Percentiles rank a stretch among this genome's conserved stretches.
These are phyloP conservation scores for Erannis defoliaria DNA, from an alignment of 2,888 invertebrate genomes.

Conservation along the genomic window DNA sequence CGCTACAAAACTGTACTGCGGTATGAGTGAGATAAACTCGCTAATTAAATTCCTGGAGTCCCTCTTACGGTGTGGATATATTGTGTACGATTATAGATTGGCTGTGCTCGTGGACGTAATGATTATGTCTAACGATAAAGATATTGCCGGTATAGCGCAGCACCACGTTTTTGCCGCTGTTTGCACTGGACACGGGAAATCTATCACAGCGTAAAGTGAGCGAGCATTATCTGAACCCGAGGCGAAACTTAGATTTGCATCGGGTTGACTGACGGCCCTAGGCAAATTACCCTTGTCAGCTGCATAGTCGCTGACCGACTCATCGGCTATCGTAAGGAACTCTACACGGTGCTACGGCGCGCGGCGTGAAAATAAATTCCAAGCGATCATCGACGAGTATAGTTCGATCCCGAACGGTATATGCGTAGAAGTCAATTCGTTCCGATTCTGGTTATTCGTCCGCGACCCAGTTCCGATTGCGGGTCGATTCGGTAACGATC, in stretches of 20 bases:
- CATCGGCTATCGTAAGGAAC: conserved; percentile 31
- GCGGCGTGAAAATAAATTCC: conserved; percentile 39
- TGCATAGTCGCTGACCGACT: conserved; percentile 30
- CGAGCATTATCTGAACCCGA: conserved; percentile 50
- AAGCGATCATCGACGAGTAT: conserved; percentile 32
- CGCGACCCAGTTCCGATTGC: conserved; percentile 59
- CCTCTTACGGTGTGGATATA: conserved; percentile 24
- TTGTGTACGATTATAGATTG: conserved; percentile 24
- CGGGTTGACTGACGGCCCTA: conserved; percentile 27
- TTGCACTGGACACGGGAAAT: conserved; percentile 64
- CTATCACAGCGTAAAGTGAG: conserved; percentile 64
- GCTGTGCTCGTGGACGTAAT: conserved; percentile 24
- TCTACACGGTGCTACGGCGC: no score
- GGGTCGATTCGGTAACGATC: conserved; percentile 59
- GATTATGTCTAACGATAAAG: conserved; percentile 38
- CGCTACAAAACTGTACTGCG: conserved; percentile 27
- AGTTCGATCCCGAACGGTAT: conserved; percentile 41
- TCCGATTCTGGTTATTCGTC: conserved; percentile 53
- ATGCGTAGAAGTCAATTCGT: conserved; percentile 49
- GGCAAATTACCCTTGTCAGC: conserved; percentile 40
- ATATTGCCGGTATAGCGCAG: conserved; percentile 32
- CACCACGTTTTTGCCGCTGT: conserved; percentile 56
- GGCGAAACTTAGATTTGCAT: conserved; percentile 55
- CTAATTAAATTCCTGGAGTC: conserved; percentile 30
- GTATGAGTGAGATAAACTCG: conserved; percentile 21